A percentile compares a stretch with the other conserved stretches of the same genome.
phyloP scores from a whole-genome alignment of 2,113 vertebrate species.

The Hystrix brachyura region DNA sequence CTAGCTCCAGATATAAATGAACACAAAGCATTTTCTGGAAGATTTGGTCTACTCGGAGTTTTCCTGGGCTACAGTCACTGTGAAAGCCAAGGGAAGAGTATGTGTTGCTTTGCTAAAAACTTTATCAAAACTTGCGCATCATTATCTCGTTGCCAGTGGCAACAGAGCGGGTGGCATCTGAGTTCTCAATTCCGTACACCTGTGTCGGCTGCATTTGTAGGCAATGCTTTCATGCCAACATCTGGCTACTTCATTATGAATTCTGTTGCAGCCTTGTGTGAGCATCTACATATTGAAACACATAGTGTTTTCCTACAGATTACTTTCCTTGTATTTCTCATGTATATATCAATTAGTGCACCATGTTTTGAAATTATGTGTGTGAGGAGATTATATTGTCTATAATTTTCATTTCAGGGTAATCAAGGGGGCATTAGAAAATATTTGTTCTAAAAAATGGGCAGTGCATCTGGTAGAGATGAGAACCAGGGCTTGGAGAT shows the following conservation, averaged over 20 bases:
- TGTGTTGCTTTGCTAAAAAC: neutral
- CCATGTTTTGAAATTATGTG: neutral
- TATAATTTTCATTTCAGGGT: conserved; percentile 3
- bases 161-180: neutral
- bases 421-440: neutral
- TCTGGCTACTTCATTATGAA: neutral
- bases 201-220: neutral
- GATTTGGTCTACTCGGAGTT: neutral
- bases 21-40: neutral
- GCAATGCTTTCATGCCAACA: neutral
- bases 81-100: neutral
- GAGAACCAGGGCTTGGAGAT: neutral
- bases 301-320: neutral
- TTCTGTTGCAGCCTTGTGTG: neutral
- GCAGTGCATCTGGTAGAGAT: neutral
- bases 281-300: neutral
- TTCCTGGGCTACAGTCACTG: neutral
- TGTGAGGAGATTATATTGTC: neutral
- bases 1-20: neutral
- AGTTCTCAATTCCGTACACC: neutral
- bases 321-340: conserved; percentile 16
- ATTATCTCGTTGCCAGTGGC: neutral
- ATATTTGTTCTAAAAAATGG: neutral
- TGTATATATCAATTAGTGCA: conserved; percentile 2
- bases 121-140: neutral